Base-by-base conservation (phyloP, 2,797 vertebrate genomes). In the Schizothorax lantsangensis region DNA sequence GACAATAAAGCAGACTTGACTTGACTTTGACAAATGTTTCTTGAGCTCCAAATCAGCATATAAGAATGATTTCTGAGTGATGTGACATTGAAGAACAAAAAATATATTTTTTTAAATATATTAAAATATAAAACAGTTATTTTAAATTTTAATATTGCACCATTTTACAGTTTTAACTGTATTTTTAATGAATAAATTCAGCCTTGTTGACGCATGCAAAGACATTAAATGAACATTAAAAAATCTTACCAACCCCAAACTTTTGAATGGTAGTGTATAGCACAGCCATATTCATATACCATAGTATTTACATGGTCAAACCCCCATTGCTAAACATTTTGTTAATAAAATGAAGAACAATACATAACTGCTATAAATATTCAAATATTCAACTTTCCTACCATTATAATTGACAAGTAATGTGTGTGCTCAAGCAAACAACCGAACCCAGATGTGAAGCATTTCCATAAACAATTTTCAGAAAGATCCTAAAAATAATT, bases 381-480 rank as follows among this genome's bases (percentile, higher is more conserved):
- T 69, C 45, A 81, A 81, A 81, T 69, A 9, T 4, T 81, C 17
- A 52, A 33, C 17, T 30, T 81, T 81, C 30, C 64, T 47, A n/a
- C 30, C 79, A 81, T 81, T 36, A 69, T 15, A 81, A 69, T 8
- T 2, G 26, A 68, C 79, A 81, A 68, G 68, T 68, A 19, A 68
- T 66, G 79, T 68, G 40, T 33, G 26, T 10, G 36, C 9, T 33
- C 10, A 47, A 68, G 43, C 62, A 49, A 81, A 81, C 79, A 81
- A 15, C 19, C 30, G 8, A 69, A 81, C 19, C 62, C 43, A 81
- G 64, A 38, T 49, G 79, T 52, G 43, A 81, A 81, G 36, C 45
- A 66, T 81, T 81, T 81, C 79, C 79, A 81, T 68, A 69, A 69
- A 68, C 79, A 49, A 81, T 81, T 81, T 68, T 68, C 64, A 81